Percentiles rank a stretch among this genome's conserved stretches.
phyloP scores from a whole-genome alignment of 2,797 vertebrate species.

The Arctocebus calabarensis region DNA sequence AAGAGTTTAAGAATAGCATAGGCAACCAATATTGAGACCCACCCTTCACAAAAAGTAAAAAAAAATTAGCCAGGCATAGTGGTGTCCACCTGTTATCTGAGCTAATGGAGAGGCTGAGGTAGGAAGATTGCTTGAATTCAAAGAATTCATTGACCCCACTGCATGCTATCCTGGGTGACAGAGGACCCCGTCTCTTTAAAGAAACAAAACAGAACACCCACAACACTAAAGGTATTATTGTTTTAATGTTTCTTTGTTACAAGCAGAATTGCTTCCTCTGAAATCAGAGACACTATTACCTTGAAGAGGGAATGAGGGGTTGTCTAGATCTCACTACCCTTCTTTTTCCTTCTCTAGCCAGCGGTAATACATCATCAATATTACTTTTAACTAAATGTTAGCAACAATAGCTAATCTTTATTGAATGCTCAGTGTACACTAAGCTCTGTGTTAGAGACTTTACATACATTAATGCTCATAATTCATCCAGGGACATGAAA shows the following conservation, averaged over 20 bases:
- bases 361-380: background rate
- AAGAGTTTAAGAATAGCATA: too few species aligned
- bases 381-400: background rate
- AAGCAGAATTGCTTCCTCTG: background rate
- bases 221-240: background rate
- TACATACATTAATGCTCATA: background rate
- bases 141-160: too few species aligned
- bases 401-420: background rate
- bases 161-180: background rate
- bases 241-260: background rate
- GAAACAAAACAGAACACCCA: background rate
- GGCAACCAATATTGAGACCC: too few species aligned
- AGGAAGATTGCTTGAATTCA: too few species aligned
- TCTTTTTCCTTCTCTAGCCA: background rate
- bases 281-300: background rate
- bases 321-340: background rate
- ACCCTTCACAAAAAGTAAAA: too few species aligned
- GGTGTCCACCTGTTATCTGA: too few species aligned
- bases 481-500: background rate
- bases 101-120: too few species aligned
- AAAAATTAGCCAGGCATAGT: too few species aligned
- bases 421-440: background rate
- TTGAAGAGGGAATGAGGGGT: background rate
- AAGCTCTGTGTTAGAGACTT: background rate
- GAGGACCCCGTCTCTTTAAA: background rate